A percentile compares a stretch with the other conserved stretches of the same genome.
Evolutionary conservation across 2,113 vertebrate species (phyloP).

Genomic region (Gorsachius goisagi): DNA sequence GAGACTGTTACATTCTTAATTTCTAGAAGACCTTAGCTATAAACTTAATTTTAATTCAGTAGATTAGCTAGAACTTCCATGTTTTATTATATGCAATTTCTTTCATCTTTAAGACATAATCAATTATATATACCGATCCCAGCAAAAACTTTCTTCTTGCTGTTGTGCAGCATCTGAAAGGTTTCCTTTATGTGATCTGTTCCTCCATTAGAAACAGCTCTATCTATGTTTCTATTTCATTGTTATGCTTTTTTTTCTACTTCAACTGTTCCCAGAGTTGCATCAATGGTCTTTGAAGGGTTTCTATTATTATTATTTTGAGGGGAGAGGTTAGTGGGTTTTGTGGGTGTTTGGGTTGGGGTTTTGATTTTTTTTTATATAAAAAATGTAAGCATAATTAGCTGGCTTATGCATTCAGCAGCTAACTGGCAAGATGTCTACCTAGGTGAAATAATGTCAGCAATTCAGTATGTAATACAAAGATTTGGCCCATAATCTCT

Average conservation of each 20-base stretch:
- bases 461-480: background rate
- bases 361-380: background rate
- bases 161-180: background rate
- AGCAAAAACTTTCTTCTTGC: background rate
- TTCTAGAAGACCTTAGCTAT: background rate
- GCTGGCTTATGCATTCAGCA: background rate
- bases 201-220: background rate
- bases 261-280: background rate
- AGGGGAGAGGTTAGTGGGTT: accelerated
- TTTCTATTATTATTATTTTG: background rate
- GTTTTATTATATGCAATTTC: background rate
- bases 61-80: background rate
- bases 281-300: background rate
- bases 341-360: background rate
- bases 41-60: background rate
- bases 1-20: background rate
- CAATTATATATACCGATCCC: background rate
- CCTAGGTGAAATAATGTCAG: background rate
- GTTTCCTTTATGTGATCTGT: background rate
- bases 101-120: background rate
- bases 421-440: background rate
- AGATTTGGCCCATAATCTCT: background rate
- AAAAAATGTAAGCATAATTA: background rate
- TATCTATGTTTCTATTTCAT: background rate
- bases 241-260: background rate